Percentiles rank a stretch among this genome's conserved stretches.
Evolutionary conservation across 2,797 vertebrate genomes (phyloP).

Genomic region (Neosalanx taihuensis): DNA sequence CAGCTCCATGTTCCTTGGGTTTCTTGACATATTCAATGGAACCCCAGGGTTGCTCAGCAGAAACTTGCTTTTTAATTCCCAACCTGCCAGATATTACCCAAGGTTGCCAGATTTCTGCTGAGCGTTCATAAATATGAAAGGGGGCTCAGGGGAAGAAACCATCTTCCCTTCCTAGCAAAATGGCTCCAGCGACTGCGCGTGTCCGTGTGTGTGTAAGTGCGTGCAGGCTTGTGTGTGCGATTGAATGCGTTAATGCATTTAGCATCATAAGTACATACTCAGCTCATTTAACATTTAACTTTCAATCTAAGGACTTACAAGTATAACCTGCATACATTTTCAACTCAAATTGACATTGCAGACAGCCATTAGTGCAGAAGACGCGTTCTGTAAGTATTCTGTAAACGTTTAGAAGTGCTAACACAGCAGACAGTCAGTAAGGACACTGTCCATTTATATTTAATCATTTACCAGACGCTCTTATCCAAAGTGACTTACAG

Average conservation of each 20-base stretch:
- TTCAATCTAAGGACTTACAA: background rate
- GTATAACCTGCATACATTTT: too few relatives aligned
- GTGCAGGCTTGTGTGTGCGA: too few relatives aligned
- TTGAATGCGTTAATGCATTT: too few relatives aligned
- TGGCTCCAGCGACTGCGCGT: background rate
- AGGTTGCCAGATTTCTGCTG: slow-evolving; percentile 35
- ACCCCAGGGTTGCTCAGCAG: slow-evolving; percentile 33
- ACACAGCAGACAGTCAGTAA: slow-evolving; percentile 23
- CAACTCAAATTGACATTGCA: too few relatives aligned
- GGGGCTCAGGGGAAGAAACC: too few relatives aligned
- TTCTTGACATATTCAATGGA: slow-evolving; percentile 1
- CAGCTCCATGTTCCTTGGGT: background rate
- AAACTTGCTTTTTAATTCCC: slow-evolving; percentile 38
- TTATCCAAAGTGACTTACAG: too few relatives aligned
- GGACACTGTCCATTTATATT: background rate
- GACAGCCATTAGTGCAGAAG: too few relatives aligned
- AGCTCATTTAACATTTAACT: background rate
- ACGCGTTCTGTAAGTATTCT: too few relatives aligned
- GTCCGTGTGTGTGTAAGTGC: too few relatives aligned
- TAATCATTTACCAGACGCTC: too few relatives aligned
- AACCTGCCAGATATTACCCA: slow-evolving; percentile 19
- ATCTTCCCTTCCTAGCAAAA: slow-evolving; percentile 12
- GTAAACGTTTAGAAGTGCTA: too few relatives aligned
- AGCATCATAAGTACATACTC: too few relatives aligned
- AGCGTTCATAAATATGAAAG: slow-evolving; percentile 36